A percentile compares a stretch with the other conserved stretches of the same genome.
Evolutionary conservation across 2,888 invertebrate species (phyloP).

Genomic region (Pelosia muscerda): DNA sequence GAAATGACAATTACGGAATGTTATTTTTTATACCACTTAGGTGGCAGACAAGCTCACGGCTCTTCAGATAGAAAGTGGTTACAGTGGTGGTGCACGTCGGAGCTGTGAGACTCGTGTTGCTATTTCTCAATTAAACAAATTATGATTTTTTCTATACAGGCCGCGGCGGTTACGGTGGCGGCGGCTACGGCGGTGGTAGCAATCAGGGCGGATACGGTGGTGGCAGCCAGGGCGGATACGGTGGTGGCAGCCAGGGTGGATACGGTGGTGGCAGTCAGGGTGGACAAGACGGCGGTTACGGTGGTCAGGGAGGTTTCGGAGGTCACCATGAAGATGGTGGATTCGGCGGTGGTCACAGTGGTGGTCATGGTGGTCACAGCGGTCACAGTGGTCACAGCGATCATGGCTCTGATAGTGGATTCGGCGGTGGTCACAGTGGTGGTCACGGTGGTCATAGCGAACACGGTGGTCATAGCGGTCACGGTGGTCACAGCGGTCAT

Average conservation of each 20-base stretch:
- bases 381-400: not conserved
- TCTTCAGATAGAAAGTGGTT: no score
- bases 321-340: not conserved
- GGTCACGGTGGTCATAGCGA: not conserved
- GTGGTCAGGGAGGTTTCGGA: not conserved
- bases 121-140: no score
- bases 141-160: no score
- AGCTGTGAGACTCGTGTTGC: no score
- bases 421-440: not conserved
- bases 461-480: not conserved
- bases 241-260: not conserved
- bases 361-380: conserved; percentile 1
- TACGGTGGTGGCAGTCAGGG: not conserved
- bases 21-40: no score
- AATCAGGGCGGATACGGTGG: not conserved
- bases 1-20: no score
- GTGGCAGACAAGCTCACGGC: no score
- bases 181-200: no score
- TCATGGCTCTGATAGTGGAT: not conserved
- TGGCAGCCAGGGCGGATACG: not conserved
- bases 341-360: not conserved
- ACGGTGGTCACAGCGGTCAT: not conserved
- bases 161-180: no score
- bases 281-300: no score
- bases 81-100: no score